Conservation (phyloP, 2,888 invertebrate genomes). For the Drosophila gaucha region DNA sequence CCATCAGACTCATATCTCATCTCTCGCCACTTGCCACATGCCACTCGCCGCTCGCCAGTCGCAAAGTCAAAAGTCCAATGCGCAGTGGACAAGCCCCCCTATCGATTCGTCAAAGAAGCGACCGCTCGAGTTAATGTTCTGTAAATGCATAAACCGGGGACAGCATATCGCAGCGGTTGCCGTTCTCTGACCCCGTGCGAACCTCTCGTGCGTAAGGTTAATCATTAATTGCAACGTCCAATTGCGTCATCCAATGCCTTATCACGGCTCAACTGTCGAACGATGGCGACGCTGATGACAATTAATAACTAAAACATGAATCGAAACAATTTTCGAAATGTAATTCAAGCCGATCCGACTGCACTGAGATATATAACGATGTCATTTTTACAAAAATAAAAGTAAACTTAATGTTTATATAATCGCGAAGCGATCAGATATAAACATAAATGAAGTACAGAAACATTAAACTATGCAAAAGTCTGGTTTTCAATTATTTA, state of each 20-base stretch:
- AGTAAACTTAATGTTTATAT: too few species aligned
- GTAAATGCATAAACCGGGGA: conserved; percentile 3
- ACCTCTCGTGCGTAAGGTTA: conserved; percentile 69
- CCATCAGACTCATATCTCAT: conserved; percentile 11
- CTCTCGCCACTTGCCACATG: background rate
- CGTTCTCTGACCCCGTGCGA: conserved; percentile 49
- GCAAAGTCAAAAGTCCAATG: conserved; percentile 39
- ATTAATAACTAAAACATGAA: conserved; percentile 65
- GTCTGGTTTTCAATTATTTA: too few species aligned
- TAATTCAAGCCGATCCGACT: conserved; percentile 14
- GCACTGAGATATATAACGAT: too few species aligned
- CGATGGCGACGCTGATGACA: conserved; percentile 43
- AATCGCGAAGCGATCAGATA: too few species aligned
- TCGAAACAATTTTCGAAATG: conserved; percentile 41
- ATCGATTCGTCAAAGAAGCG: background rate
- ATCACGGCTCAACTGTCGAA: conserved; percentile 43
- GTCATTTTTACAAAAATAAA: too few species aligned
- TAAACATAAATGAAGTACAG: too few species aligned
- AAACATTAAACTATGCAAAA: background rate
- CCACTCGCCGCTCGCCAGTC: background rate
- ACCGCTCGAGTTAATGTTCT: conserved; percentile 1
- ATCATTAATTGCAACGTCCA: conserved; percentile 67
- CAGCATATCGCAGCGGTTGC: conserved; percentile 32
- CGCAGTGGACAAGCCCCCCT: conserved; percentile 48
- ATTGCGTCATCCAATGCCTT: conserved; percentile 67